These are phyloP conservation scores for Rafetus swinhoei DNA, from an alignment of 2,113 vertebrate species.

Conservation along the genomic window DNA sequence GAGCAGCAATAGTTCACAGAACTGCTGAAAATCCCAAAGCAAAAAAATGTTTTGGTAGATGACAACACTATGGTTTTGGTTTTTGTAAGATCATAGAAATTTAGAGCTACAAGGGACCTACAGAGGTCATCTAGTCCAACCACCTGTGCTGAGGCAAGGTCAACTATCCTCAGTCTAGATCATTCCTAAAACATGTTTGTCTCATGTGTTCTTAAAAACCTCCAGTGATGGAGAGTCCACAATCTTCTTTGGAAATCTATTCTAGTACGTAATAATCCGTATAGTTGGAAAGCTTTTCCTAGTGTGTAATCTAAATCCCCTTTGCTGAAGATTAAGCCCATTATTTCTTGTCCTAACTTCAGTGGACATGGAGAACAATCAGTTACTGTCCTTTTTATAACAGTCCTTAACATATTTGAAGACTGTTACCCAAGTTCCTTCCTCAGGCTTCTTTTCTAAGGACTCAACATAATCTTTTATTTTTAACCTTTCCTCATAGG, in stretches of 20 bases:
- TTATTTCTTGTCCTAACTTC: too few species aligned
- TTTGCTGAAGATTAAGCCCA: background rate
- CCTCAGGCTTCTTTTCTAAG: background rate
- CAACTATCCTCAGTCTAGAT: background rate
- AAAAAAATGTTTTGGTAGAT: fast-evolving
- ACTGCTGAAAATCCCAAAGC: background rate
- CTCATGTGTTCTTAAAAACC: background rate
- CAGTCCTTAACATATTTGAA: background rate
- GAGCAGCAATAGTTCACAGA: background rate
- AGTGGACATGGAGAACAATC: too few species aligned
- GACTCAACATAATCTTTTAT: background rate
- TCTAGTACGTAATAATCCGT: background rate
- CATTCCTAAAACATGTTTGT: background rate
- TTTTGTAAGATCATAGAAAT: background rate
- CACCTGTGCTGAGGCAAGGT: background rate
- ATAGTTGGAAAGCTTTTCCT: background rate
- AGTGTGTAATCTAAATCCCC: background rate
- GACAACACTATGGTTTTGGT: background rate
- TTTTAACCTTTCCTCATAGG: background rate
- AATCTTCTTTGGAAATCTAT: background rate
- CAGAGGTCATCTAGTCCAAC: background rate
- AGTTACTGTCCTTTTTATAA: background rate
- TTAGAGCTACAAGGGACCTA: background rate
- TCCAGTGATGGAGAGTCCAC: background rate
- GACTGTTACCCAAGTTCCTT: background rate